Evolutionary conservation across 1,140 invertebrate genomes (phyloP).

Genomic region (Halictus rubicundus): DNA sequence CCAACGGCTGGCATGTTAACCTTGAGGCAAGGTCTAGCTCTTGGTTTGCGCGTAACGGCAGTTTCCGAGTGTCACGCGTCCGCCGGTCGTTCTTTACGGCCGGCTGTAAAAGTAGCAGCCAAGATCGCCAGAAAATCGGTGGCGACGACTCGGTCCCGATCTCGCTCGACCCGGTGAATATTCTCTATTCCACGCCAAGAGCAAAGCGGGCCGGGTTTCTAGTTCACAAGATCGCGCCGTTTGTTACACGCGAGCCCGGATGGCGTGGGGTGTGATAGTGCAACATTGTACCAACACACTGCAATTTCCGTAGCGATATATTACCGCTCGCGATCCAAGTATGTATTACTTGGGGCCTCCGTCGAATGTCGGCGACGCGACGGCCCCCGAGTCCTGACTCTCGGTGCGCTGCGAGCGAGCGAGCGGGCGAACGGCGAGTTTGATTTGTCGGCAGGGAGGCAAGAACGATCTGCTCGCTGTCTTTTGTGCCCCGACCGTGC

Average conservation of each 20-base stretch:
- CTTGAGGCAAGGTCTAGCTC: no score
- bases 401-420: background rate
- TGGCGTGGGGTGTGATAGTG: slow-evolving; percentile 34
- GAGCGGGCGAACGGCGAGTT: background rate
- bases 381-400: background rate
- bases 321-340: slow-evolving; percentile 30
- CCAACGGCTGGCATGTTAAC: no score
- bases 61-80: no score
- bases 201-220: slow-evolving; percentile 15
- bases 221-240: slow-evolving; percentile 35
- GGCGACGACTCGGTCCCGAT: background rate
- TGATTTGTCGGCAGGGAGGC: slow-evolving; percentile 11
- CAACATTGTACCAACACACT: slow-evolving; percentile 36
- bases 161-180: background rate
- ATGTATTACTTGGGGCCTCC: slow-evolving; percentile 37
- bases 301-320: slow-evolving; percentile 36
- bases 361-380: slow-evolving; percentile 30
- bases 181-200: background rate
- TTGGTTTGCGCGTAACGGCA: no score
- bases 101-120: background rate
- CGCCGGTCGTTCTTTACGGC: background rate
- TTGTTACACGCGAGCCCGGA: slow-evolving; percentile 40
- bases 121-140: background rate
- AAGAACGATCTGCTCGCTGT: background rate
- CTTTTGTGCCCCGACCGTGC: background rate